A percentile compares a stretch with the other conserved stretches of the same genome.
These are phyloP conservation scores for Pipa parva DNA, from an alignment of 2,113 vertebrate genomes.

Conservation along the genomic window DNA sequence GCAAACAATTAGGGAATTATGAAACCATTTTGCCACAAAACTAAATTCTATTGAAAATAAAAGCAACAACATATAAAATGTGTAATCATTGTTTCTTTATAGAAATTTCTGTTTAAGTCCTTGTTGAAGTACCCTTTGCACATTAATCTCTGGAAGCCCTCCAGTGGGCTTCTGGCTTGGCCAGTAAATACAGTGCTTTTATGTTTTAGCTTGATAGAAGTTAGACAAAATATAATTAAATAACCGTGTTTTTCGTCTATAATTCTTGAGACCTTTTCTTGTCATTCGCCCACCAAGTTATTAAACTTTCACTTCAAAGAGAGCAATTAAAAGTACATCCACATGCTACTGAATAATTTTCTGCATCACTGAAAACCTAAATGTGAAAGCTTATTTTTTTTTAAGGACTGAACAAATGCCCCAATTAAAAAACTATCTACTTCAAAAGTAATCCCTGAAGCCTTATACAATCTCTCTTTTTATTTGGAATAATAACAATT, in stretches of 20 bases:
- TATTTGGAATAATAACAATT: conserved; percentile 27
- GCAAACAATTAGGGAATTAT: no score
- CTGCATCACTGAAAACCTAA: conserved; percentile 33
- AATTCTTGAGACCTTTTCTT: conserved; percentile 12
- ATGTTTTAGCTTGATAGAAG: conserved; percentile 27
- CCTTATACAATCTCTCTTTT: conserved; percentile 15
- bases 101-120: no score
- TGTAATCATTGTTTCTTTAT: no score
- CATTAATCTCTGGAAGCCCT: not conserved
- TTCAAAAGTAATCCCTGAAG: conserved; percentile 39
- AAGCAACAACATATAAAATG: no score
- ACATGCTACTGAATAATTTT: conserved; percentile 32
- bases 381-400: conserved; percentile 39
- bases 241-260: conserved; percentile 17
- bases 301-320: conserved; percentile 38
- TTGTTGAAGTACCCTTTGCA: not conserved
- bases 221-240: conserved; percentile 33
- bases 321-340: conserved; percentile 33
- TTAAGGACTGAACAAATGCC: conserved; percentile 36
- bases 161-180: not conserved
- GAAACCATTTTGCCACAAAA: no score
- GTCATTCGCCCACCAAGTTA: conserved; percentile 18
- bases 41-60: no score
- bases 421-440: conserved; percentile 35
- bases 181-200: conserved; percentile 9